Percentiles rank a stretch among this genome's conserved stretches.
These are phyloP conservation scores for Archaeoteleia sp. DNA, from an alignment of 2,888 invertebrate genomes.

Conservation along the genomic window DNA sequence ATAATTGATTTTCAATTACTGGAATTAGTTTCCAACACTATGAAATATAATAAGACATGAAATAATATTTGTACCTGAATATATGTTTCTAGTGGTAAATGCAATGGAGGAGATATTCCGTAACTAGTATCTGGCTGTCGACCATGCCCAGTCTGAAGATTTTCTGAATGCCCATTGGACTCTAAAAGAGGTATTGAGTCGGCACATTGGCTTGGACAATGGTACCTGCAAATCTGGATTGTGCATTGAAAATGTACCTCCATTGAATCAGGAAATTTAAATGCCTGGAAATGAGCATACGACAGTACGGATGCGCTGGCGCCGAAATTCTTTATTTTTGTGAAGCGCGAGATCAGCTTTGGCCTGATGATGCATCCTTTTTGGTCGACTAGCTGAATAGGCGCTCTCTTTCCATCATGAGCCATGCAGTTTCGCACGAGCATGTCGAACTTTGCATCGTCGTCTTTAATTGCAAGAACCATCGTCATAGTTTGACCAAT, in stretches of 20 bases:
- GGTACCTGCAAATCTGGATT: conserved; percentile 94
- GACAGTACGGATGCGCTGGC: conserved; percentile 93
- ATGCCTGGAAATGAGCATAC: conserved; percentile 95
- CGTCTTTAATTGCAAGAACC: conserved; percentile 96
- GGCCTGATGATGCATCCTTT: conserved; percentile 94
- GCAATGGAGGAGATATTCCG: conserved; percentile 80
- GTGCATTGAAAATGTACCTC: conserved; percentile 97
- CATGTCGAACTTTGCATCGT: conserved; percentile 97
- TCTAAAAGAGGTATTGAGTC: conserved; percentile 76
- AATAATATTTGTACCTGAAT: conserved; percentile 75
- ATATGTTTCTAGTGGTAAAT: conserved; percentile 80
- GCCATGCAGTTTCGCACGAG: conserved; percentile 95
- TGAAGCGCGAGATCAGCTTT: conserved; percentile 94
- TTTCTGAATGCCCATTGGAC: conserved; percentile 76
- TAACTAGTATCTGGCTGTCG: conserved; percentile 80
- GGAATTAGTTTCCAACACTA: too few species aligned
- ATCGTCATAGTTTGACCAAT: conserved; percentile 98
- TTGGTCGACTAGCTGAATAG: conserved; percentile 94
- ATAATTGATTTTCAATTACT: too few species aligned
- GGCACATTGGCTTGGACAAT: conserved; percentile 94
- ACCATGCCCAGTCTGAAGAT: too few species aligned
- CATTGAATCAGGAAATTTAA: conserved; percentile 97
- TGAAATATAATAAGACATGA: too few species aligned
- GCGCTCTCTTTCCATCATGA: conserved; percentile 94
- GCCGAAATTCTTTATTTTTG: conserved; percentile 96